Conservation (phyloP, 2,113 vertebrate species). For the Mus spicilegus region DNA sequence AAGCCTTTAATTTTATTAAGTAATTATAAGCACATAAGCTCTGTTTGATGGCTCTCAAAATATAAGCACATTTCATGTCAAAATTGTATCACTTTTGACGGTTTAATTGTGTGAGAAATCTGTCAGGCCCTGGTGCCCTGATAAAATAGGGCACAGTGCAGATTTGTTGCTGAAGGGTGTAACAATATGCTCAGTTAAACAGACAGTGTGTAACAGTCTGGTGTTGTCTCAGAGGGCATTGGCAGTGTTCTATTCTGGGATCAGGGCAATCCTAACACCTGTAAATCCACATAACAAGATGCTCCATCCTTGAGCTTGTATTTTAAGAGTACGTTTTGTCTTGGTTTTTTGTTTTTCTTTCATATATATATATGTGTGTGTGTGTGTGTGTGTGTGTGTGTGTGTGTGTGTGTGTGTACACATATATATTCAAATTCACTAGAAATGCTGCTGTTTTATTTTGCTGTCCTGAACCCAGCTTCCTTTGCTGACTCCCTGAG, state of each 20-base stretch:
- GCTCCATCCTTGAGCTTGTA: neutral
- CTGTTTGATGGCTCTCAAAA: conserved; percentile 54
- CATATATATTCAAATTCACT: neutral
- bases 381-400: too few species aligned
- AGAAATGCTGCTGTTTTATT: conserved; percentile 9
- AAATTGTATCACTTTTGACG: neutral
- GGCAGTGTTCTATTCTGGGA: neutral
- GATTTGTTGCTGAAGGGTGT: conserved; percentile 36
- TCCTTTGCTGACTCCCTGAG: neutral
- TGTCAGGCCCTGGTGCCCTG: conserved; percentile 60
- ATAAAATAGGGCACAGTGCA: conserved; percentile 49
- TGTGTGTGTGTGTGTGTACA: neutral
- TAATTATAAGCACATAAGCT: conserved; percentile 45
- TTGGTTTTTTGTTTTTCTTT: neutral
- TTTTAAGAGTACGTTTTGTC: too few species aligned
- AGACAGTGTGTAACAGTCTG: neutral
- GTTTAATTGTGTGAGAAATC: conserved; percentile 1
- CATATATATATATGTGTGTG: neutral
- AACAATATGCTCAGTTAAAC: conserved; percentile 58
- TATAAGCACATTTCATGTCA: conserved; percentile 43
- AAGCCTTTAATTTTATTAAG: conserved; percentile 53
- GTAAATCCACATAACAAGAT: neutral
- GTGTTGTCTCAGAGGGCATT: conserved; percentile 65
- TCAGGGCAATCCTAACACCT: neutral
- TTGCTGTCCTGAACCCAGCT: neutral